Base-by-base conservation (phyloP, 2,797 vertebrate species). In the Dermochelys coriacea region DNA sequence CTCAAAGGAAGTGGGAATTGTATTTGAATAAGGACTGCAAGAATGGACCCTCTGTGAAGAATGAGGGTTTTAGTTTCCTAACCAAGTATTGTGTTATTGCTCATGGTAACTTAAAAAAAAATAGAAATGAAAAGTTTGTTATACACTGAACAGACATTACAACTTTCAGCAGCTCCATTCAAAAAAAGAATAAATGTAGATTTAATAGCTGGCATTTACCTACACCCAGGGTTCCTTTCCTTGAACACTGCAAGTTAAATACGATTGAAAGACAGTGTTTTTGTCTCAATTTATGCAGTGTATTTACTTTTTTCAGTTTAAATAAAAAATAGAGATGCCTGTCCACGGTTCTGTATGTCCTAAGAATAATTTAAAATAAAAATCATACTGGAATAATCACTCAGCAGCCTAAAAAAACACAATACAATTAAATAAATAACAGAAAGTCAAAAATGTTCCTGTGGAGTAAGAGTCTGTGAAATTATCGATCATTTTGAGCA, bases 21-120 rank as follows among this genome's bases (percentile, higher is more conserved):
- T 57, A 52, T 94, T 96, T 97, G 88, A 96, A 85, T 71, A 94
- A 96, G 34, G 91, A 90, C 41, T 47, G 14, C 18, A 80, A 54
- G 92, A 89, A 37, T 0, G 0, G n/a, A 90, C 49, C 85, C 86
- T 31, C 89, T 95, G 10, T 95, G 5, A 71, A 12, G 37, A 71
- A 74, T 47, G 41, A 91, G 90, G 80, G 93, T 96, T 93, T 92
- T 19, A 3, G 52, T 90, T 94, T 93, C 91, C 79, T 93, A 89
- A 94, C 95, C 68, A 0, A 68, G 89, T 81, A 83, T 97, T 95
- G 84, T 83, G 49, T 91, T 86, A 52, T 1, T 1, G 25, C 41
- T 75, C 45, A 90, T 87, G 71, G 52, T 90, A 77, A 41, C 57
- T 79, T 81, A 45, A 75, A 34, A 47, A 92, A 91, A 85, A 57